A percentile compares a stretch with the other conserved stretches of the same genome.
These are phyloP conservation scores for Phyllotreta cruciferae DNA, from an alignment of 2,888 invertebrate genomes.

Conservation along the genomic window DNA sequence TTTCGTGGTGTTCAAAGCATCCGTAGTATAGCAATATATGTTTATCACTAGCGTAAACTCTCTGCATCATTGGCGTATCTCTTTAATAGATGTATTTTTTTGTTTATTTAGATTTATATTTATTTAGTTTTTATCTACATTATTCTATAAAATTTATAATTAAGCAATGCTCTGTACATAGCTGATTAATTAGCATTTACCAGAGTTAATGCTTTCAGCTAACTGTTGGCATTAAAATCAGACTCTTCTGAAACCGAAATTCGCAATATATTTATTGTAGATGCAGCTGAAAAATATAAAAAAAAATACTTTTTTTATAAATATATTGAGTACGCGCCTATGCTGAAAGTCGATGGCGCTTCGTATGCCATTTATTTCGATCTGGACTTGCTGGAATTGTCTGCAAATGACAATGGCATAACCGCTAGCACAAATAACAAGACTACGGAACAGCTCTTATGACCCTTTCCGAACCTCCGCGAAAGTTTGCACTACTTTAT, in stretches of 20 bases:
- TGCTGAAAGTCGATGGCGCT: slow-evolving; percentile 32
- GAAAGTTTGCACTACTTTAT: slow-evolving; percentile 24
- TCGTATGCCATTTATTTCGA: slow-evolving; percentile 30
- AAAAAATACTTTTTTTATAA: no score
- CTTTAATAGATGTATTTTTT: background rate
- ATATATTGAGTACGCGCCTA: background rate
- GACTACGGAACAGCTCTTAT: slow-evolving; percentile 40
- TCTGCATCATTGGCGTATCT: slow-evolving; percentile 4
- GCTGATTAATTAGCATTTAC: no score
- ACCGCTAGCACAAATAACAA: slow-evolving; percentile 42
- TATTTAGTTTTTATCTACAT: no score
- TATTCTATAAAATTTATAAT: no score
- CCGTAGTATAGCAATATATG: slow-evolving; percentile 25
- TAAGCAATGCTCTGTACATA: no score
- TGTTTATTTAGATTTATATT: no score
- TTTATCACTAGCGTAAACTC: slow-evolving; percentile 33
- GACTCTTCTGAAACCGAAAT: no score
- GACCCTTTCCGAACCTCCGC: slow-evolving; percentile 31
- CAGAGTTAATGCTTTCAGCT: no score
- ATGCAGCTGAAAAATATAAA: no score
- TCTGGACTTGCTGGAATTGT: slow-evolving; percentile 30
- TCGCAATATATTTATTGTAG: no score
- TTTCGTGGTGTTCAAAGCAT: slow-evolving; percentile 16
- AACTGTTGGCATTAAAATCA: no score
- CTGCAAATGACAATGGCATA: slow-evolving; percentile 35